Evolutionary conservation across 1,140 invertebrate species (phyloP), one percentile per base, ranked within the genome.

Genomic region (Elymnias hypermnestra): DNA sequence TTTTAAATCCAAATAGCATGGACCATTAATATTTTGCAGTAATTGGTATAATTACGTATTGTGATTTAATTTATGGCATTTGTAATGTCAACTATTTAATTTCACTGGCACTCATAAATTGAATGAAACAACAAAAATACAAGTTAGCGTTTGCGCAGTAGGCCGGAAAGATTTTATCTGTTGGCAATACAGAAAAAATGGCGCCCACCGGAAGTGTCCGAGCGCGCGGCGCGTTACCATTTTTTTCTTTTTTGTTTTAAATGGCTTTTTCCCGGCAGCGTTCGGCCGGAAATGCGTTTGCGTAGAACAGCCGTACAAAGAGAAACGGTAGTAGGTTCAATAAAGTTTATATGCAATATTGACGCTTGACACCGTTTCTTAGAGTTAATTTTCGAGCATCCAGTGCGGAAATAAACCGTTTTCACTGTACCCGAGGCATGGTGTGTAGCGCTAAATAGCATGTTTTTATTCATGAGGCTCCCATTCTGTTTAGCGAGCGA

Each of bases 111-210:
- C 56, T 53, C 57, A 72, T 73, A 61, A 53, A 58, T 60, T 57
- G 63, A 64, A 66, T 70, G 59, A 68, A 69, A 68, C 65, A 78
- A 77, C 73, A 71, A 63, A 63, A 76, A 82, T 72, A 76, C 72
- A 71, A 69, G 58, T 71, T 70, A 71, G 75, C 73, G 78, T 79
- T 69, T 66, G 82, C 57, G 74, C 78, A 83, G 76, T 79, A 82
- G 78, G 75, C 73, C 73, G 76, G 82, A 85, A 85, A 85, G 78
- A 85, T 85, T 85, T 83, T 85, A 85, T 85, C 82, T 83, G 78
- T 82, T 82, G 75, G 78, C 78, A 79, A 83, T 85, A 85, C 75
- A 85, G 78, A 85, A 85, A 85, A 85, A 85, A 85, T 85, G 77
- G 82, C 82, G 82, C 74, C 82, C 82, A 85, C 82, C 82, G 82